These are phyloP conservation scores for Meloidogyne chitwoodi DNA, from an alignment of 1,140 invertebrate species.

Conservation along the genomic window DNA sequence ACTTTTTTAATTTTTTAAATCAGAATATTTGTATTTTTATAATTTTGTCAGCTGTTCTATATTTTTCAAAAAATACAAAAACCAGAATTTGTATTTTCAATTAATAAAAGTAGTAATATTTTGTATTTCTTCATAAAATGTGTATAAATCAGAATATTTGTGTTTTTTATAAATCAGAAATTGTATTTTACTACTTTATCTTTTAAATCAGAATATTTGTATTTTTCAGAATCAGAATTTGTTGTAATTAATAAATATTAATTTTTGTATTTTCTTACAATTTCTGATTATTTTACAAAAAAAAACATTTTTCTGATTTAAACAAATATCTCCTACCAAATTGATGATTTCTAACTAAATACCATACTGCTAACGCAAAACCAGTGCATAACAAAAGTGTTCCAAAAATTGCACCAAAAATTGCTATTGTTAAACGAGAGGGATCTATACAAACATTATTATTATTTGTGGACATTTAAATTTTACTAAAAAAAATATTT, in stretches of 20 bases:
- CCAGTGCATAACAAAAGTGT: constrained; percentile 17
- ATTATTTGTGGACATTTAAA: too few species aligned
- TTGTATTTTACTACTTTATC: neutral
- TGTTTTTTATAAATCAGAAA: neutral
- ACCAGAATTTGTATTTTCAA: neutral
- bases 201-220: neutral
- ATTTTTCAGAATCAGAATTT: neutral
- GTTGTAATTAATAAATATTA: too few species aligned
- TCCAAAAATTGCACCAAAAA: constrained; percentile 21
- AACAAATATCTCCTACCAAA: neutral
- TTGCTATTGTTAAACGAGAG: neutral
- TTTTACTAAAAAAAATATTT: too few species aligned
- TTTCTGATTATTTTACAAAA: too few species aligned
- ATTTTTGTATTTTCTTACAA: too few species aligned
- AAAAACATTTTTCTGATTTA: too few species aligned
- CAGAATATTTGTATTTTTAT: neutral
- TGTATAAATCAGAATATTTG: neutral
- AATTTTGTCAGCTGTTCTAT: neutral
- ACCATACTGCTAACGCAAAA: constrained; percentile 4
- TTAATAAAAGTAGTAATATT: too few species aligned
- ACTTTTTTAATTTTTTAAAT: neutral
- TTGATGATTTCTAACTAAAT: constrained; percentile 13
- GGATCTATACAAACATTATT: neutral
- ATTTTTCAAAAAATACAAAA: neutral
- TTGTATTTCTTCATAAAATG: too few species aligned